A percentile compares a stretch with the other conserved stretches of the same genome.
These are phyloP conservation scores for Drosophila phalerata DNA, from an alignment of 2,888 invertebrate genomes.

Conservation along the genomic window DNA sequence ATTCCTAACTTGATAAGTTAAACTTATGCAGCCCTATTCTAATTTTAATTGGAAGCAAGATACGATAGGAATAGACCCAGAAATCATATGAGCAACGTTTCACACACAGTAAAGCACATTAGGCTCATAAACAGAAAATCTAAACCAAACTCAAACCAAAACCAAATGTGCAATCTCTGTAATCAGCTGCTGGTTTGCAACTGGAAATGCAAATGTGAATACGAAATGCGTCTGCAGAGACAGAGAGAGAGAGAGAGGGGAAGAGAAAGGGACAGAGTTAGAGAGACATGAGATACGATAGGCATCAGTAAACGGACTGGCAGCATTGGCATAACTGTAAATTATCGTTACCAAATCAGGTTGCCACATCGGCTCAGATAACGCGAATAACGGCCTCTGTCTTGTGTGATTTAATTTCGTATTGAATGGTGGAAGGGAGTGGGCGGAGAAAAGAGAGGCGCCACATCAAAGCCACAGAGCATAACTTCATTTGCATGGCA, in stretches of 20 bases:
- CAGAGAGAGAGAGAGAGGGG: not conserved
- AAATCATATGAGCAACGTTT: conserved; percentile 18
- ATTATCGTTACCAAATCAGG: conserved; percentile 72
- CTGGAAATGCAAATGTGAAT: conserved; percentile 28
- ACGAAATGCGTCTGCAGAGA: conserved; percentile 43
- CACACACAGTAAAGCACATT: conserved; percentile 30
- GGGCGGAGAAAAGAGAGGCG: not conserved
- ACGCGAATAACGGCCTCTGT: conserved; percentile 30
- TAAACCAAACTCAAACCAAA: conserved; percentile 11
- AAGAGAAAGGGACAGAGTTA: not conserved
- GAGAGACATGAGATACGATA: conserved; percentile 17
- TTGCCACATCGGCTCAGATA: conserved; percentile 62
- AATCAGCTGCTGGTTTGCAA: conserved; percentile 46
- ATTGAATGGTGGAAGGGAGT: not conserved
- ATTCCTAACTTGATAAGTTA: not conserved
- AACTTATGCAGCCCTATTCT: not conserved
- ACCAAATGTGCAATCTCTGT: conserved; percentile 44
- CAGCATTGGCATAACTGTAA: conserved; percentile 51
- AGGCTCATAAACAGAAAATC: conserved; percentile 12
- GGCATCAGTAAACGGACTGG: conserved; percentile 33
- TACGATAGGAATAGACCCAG: not conserved
- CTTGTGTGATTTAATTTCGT: conserved; percentile 63
- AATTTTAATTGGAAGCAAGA: conserved; percentile 2
- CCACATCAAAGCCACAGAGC: conserved; percentile 55
- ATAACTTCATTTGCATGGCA: conserved; percentile 67